These are phyloP conservation scores for Yponomeuta malinellus DNA, from an alignment of 2,888 invertebrate species.

Conservation along the genomic window DNA sequence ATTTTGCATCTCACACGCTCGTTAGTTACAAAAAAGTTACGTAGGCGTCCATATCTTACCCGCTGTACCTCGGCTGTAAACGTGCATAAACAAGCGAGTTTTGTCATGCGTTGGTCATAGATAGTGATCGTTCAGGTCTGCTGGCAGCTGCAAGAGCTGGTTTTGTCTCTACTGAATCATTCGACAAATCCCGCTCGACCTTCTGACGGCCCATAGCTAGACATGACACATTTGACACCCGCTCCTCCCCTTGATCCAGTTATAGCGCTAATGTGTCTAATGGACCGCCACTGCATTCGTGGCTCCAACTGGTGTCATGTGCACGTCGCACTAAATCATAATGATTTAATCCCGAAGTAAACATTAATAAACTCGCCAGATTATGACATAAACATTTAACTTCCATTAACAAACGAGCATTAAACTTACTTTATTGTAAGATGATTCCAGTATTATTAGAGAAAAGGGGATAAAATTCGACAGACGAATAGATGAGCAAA, in stretches of 20 bases:
- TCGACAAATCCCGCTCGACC: constrained; percentile 23
- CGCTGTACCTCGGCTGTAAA: constrained; percentile 39
- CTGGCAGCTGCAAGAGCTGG: constrained; percentile 33
- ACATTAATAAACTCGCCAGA: neutral
- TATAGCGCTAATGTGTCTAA: constrained; percentile 11
- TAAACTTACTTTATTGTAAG: too few relatives aligned
- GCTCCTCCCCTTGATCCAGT: constrained; percentile 13
- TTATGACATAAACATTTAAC: neutral
- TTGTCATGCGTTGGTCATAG: constrained; percentile 29
- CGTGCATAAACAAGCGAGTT: constrained; percentile 33
- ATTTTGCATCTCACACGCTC: neutral
- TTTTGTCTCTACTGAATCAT: constrained; percentile 13
- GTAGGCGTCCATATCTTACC: neutral
- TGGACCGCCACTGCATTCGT: neutral
- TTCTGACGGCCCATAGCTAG: constrained; percentile 18
- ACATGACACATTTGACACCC: constrained; percentile 16
- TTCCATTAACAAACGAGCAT: neutral
- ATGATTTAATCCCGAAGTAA: neutral
- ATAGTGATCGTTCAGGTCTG: constrained; percentile 32
- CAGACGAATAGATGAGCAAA: neutral
- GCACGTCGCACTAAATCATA: constrained; percentile 2
- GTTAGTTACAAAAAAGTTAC: neutral
- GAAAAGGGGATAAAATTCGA: neutral
- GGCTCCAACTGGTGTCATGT: neutral
- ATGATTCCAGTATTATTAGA: too few relatives aligned